These are phyloP conservation scores for Ctenosaura bakeri DNA, from an alignment of 2,797 vertebrate species.

Conservation along the genomic window DNA sequence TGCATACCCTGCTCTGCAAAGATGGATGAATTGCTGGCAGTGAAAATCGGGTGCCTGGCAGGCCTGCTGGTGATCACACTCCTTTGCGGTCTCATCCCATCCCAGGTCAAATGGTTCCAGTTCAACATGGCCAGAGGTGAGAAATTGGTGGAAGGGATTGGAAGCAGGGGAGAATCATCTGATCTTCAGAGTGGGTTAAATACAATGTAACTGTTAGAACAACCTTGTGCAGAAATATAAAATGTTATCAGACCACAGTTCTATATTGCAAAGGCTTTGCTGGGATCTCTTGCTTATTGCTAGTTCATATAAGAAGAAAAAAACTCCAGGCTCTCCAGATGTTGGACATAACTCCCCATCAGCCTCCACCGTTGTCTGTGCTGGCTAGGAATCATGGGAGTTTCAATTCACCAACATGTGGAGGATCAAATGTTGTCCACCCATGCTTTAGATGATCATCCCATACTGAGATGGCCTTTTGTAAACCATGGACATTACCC, in stretches of 20 bases:
- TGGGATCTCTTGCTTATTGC: background rate
- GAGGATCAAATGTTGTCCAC: background rate
- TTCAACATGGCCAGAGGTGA: constrained; percentile 74
- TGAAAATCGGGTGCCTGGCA: constrained; percentile 74
- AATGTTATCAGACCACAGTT: too few relatives aligned
- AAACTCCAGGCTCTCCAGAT: background rate
- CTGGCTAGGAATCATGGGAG: background rate
- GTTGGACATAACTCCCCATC: background rate
- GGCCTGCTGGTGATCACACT: constrained; percentile 72
- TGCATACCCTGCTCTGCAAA: background rate
- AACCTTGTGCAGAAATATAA: background rate
- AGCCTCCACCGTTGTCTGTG: background rate
- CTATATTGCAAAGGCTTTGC: too few relatives aligned
- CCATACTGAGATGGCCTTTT: too few relatives aligned
- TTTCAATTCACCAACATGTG: background rate
- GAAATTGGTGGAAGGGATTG: background rate
- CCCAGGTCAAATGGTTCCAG: constrained; percentile 75
- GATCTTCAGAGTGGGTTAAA: too few relatives aligned
- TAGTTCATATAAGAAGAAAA: background rate
- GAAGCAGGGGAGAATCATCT: too few relatives aligned
- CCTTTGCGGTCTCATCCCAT: constrained; percentile 72
- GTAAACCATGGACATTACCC: background rate
- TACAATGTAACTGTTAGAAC: too few relatives aligned
- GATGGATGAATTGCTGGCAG: constrained; percentile 73
- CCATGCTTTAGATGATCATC: background rate